Conservation (phyloP, 1,140 invertebrate genomes). For the Lamellibrachia luymesi region DNA sequence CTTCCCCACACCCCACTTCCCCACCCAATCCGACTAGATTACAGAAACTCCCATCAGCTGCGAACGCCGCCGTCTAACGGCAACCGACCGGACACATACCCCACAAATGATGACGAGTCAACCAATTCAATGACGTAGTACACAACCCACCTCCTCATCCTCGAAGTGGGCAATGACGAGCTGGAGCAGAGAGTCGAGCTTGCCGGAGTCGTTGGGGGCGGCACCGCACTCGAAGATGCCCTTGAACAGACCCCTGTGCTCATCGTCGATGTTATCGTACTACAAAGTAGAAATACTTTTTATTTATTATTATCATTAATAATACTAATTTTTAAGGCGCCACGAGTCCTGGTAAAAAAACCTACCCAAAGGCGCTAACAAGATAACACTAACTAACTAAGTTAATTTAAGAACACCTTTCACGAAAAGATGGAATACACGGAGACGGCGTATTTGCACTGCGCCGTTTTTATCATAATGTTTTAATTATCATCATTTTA, state of each 20-base stretch:
- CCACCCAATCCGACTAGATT: not conserved
- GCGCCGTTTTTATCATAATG: too few species aligned
- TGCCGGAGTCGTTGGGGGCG: not conserved
- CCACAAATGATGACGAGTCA: not conserved
- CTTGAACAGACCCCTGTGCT: conserved; percentile 18
- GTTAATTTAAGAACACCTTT: too few species aligned
- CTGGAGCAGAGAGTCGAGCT: not conserved
- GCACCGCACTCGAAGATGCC: not conserved
- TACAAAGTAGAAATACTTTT: not conserved
- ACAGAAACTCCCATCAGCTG: not conserved
- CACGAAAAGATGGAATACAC: too few species aligned
- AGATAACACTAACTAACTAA: too few species aligned
- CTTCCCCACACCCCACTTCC: not conserved
- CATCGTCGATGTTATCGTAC: not conserved
- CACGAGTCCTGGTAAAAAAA: too few species aligned
- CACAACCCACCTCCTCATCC: conserved; percentile 20
- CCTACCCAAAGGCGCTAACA: too few species aligned
- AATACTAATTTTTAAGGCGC: too few species aligned
- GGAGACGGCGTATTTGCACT: too few species aligned
- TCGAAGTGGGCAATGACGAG: conserved; percentile 20
- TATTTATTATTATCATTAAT: too few species aligned
- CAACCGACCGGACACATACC: not conserved
- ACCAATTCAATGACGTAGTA: not conserved
- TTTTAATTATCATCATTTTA: too few species aligned
- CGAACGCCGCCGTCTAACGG: not conserved